Evolutionary conservation across 2,113 vertebrate genomes (phyloP).

Genomic region (Sminthopsis crassicaudata): DNA sequence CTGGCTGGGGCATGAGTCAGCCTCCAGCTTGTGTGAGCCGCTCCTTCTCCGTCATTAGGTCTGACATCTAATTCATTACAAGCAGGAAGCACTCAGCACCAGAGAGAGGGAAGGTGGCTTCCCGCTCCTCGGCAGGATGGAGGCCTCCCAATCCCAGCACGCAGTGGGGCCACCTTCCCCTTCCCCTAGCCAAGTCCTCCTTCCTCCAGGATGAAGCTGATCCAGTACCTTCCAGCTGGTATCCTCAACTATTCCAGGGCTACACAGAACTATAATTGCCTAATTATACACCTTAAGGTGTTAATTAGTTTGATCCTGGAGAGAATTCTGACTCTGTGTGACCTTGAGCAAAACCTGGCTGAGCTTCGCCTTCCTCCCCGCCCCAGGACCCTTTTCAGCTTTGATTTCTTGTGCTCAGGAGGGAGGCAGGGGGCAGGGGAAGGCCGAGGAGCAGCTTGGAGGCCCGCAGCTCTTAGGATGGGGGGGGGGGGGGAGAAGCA

Average conservation of each 20-base stretch:
- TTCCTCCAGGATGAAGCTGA: background rate
- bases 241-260: background rate
- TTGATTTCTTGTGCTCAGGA: background rate
- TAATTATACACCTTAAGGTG: background rate
- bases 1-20: slow-evolving; percentile 77
- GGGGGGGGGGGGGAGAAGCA: background rate
- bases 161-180: background rate
- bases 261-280: background rate
- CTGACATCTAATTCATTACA: slow-evolving; percentile 90
- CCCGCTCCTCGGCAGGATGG: background rate
- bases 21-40: slow-evolving; percentile 64
- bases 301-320: background rate
- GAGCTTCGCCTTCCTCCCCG: background rate
- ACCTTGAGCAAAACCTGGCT: background rate
- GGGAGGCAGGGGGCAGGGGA: background rate
- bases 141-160: background rate
- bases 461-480: background rate
- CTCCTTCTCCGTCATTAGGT: slow-evolving; percentile 82
- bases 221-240: background rate
- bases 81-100: slow-evolving; percentile 84
- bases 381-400: background rate
- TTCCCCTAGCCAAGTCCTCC: background rate
- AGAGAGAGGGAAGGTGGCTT: background rate
- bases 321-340: background rate
- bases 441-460: background rate